phyloP scores from a whole-genome alignment of 2,888 invertebrate species.

The Prenolepis imparis region DNA sequence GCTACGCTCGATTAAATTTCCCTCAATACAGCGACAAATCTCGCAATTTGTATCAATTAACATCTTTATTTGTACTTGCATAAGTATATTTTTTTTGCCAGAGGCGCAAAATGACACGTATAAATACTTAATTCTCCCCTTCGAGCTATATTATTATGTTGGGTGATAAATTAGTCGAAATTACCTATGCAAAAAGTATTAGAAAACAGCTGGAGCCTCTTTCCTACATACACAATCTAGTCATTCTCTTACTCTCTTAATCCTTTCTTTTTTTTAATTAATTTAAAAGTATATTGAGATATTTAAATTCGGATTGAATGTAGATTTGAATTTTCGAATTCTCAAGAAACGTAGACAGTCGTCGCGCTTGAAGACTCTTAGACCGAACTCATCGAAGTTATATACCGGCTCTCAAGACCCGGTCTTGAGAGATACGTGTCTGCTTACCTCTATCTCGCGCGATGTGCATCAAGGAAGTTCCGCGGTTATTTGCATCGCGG shows the following conservation, averaged over 20 bases:
- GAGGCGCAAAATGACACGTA: background rate
- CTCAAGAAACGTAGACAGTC: background rate
- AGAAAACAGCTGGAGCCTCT: background rate
- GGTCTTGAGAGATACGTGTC: constrained; percentile 43
- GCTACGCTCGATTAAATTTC: constrained; percentile 30
- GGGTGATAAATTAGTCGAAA: background rate
- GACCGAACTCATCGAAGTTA: background rate
- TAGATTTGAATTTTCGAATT: background rate
- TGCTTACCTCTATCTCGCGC: constrained; percentile 67
- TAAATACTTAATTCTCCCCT: background rate
- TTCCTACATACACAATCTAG: background rate
- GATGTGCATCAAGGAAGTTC: constrained; percentile 56
- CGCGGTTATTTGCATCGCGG: constrained; percentile 62
- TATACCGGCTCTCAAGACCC: background rate
- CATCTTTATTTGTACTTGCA: background rate
- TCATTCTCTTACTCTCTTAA: background rate
- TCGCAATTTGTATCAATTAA: constrained; percentile 23
- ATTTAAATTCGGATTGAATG: background rate
- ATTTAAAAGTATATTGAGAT: background rate
- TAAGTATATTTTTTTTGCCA: background rate
- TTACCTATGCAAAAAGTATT: background rate
- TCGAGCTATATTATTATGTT: background rate
- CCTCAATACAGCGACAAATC: constrained; percentile 10
- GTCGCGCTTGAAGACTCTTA: background rate
- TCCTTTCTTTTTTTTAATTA: background rate